These are phyloP conservation scores for Rafetus swinhoei DNA, from an alignment of 2,113 vertebrate genomes.

Conservation along the genomic window DNA sequence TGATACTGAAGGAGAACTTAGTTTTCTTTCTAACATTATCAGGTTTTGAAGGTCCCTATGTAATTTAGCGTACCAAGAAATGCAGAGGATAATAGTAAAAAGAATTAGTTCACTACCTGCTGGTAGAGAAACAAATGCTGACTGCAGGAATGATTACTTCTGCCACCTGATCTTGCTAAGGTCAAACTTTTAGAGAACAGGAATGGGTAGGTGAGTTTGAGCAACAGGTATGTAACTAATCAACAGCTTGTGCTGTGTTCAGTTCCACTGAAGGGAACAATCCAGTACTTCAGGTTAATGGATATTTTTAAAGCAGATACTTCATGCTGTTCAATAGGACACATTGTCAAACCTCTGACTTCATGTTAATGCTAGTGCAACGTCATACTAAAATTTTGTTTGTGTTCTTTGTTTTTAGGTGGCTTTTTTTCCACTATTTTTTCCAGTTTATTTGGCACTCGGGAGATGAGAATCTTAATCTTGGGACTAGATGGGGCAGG, in stretches of 20 bases:
- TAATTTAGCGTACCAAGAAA: background rate
- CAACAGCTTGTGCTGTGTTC: background rate
- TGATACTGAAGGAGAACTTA: background rate
- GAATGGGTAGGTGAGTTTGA: background rate
- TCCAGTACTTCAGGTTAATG: rapidly evolving
- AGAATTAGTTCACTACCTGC: constrained; percentile 6
- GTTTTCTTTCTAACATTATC: background rate
- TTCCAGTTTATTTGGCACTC: constrained; percentile 93
- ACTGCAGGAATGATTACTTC: background rate
- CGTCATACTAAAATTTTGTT: background rate
- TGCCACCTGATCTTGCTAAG: background rate
- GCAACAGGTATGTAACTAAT: background rate
- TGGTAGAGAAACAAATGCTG: background rate
- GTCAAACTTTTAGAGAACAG: background rate
- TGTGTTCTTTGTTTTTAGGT: constrained; percentile 75
- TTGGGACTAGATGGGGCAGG: constrained; percentile 96
- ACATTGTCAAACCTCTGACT: rapidly evolving
- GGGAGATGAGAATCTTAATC: constrained; percentile 99
- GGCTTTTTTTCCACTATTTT: constrained; percentile 96
- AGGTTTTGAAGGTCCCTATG: background rate
- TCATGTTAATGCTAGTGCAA: background rate
- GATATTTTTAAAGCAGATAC: background rate
- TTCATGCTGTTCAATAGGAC: background rate
- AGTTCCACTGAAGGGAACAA: background rate
- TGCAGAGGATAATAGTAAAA: background rate